Evolutionary conservation across 2,888 invertebrate genomes (phyloP).

Genomic region (Dolichopus griseipennis): DNA sequence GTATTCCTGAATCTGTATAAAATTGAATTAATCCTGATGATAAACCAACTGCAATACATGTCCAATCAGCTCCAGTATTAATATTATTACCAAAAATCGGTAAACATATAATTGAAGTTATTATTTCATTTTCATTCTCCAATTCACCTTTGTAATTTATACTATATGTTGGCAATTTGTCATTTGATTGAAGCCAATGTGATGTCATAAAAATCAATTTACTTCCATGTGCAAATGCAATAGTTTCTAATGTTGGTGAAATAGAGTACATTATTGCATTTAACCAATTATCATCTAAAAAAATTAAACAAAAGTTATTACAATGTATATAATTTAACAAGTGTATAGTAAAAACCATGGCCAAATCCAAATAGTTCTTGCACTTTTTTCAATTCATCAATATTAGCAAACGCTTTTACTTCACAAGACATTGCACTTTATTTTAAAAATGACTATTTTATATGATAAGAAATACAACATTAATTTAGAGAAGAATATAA

Average conservation of each 20-base stretch:
- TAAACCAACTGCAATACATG: slow-evolving; percentile 79
- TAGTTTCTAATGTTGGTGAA: slow-evolving; percentile 64
- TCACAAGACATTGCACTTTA: slow-evolving; percentile 47
- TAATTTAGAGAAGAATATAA: too few relatives aligned
- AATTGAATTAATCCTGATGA: slow-evolving; percentile 76
- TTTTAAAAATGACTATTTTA: too few relatives aligned
- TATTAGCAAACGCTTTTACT: slow-evolving; percentile 54
- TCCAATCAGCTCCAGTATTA: slow-evolving; percentile 77
- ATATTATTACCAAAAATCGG: slow-evolving; percentile 41
- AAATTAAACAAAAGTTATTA: not conserved
- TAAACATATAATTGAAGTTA: slow-evolving; percentile 45
- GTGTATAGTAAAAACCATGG: slow-evolving; percentile 35
- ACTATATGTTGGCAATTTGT: slow-evolving; percentile 43
- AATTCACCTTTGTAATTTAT: slow-evolving; percentile 51
- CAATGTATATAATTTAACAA: not conserved
- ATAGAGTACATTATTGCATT: slow-evolving; percentile 57
- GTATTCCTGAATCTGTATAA: slow-evolving; percentile 78
- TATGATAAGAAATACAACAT: too few relatives aligned
- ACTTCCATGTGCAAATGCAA: slow-evolving; percentile 57
- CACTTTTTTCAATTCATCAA: slow-evolving; percentile 51
- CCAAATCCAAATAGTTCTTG: slow-evolving; percentile 51
- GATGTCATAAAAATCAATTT: slow-evolving; percentile 58
- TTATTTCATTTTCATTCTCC: slow-evolving; percentile 46
- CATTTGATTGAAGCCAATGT: slow-evolving; percentile 49
- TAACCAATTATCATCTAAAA: slow-evolving; percentile 54